Base-by-base conservation (phyloP, 1,140 invertebrate genomes). In the Sycophaga agraensis region DNA sequence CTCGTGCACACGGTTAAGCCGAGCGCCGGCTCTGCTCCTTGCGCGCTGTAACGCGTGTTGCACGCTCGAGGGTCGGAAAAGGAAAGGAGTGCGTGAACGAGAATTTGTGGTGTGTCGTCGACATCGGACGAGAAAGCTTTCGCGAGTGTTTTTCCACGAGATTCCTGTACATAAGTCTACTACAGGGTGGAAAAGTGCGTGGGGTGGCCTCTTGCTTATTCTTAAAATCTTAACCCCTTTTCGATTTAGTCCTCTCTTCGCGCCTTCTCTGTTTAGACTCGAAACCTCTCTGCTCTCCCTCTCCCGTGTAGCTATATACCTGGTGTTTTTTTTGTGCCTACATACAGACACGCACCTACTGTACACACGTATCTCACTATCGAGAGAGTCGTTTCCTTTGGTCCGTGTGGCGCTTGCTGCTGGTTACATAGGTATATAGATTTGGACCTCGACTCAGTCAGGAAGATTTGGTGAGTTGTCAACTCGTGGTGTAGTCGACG, bases 321-420 rank as follows among this genome's bases (percentile, higher is more conserved):
- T 39, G 50, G 5, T 24, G 21, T 53, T 53, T 53, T 53, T 53
- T 53, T 35, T 24, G 51, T 26, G 39, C 51, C 39, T 28, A 54
- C 51, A 42, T 24, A 45, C n/a, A 35, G 17, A 12, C 24, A 17
- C 19, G 22, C 26, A 35, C 49, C 14, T n/a, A n/a, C n/a, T n/a
- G n/a, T n/a, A n/a, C n/a, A n/a, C n/a, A 2, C 48, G 11, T 56
- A 17, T 62, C 34, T 40, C 35, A 50, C 45, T 37, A 12, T 49
- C 55, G 55, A 19, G 43, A 56, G 42, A 56, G 17, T 56, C 40
- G 42, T 43, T 53, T 40, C 50, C 43, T 26, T 55, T 16, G 39
- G n/a, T 42, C 39, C 12, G 11, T 26, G 35, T 40, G 28, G 26
- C 40, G 17, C 22, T 53, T 16, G 46, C 45, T 49, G 46, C n/a